Evolutionary conservation across 2,888 invertebrate genomes (phyloP).

Genomic region (Lycocerus yunnanus): DNA sequence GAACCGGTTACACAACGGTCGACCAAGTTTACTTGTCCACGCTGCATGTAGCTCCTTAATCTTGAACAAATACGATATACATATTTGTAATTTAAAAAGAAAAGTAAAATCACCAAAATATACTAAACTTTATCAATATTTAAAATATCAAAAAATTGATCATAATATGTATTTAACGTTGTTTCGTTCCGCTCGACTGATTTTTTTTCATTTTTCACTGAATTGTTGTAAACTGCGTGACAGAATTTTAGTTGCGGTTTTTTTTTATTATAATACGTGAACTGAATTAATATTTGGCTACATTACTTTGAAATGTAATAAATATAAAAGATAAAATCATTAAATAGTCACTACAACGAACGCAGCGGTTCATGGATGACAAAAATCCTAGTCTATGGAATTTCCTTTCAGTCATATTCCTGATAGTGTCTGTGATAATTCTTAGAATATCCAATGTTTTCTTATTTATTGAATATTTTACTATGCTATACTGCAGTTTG

Average conservation of each 20-base stretch:
- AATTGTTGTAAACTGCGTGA: constrained; percentile 6
- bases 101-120: not conserved
- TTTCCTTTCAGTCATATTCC: constrained; percentile 19
- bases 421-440: not conserved
- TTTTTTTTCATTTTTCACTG: constrained; percentile 6
- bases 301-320: constrained; percentile 19
- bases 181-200: not conserved
- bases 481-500: not conserved
- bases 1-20: constrained; percentile 30
- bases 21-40: constrained; percentile 29
- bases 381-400: constrained; percentile 6
- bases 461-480: not conserved
- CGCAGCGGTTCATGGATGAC: constrained; percentile 12
- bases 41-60: constrained; percentile 30
- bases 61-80: constrained; percentile 26
- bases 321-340: constrained; percentile 22
- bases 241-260: constrained; percentile 6
- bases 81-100: constrained; percentile 1
- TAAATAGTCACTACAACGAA: constrained; percentile 6
- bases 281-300: constrained; percentile 12
- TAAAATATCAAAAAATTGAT: not conserved
- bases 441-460: not conserved
- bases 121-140: not conserved
- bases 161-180: not conserved
- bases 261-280: constrained; percentile 12